Conservation (phyloP, 2,113 vertebrate genomes). For the Pelecanus crispus region DNA sequence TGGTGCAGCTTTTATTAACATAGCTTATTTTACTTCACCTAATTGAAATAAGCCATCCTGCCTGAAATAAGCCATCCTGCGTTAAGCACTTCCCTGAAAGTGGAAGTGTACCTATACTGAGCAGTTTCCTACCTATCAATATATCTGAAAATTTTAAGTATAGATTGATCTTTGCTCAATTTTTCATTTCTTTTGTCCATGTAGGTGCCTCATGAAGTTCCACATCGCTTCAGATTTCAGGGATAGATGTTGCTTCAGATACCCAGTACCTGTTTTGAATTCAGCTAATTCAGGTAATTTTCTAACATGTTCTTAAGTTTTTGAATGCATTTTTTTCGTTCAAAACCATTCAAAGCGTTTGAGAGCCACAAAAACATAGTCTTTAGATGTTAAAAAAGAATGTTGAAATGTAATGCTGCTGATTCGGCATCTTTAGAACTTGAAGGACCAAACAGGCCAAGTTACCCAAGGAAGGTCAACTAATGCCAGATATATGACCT, state of each 20-base stretch:
- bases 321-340: neutral
- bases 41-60: neutral
- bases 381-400: neutral
- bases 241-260: neutral
- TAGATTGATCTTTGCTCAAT: neutral
- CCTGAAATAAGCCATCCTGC: neutral
- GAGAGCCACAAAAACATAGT: neutral
- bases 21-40: neutral
- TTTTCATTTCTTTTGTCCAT: neutral
- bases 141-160: neutral
- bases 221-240: neutral
- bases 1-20: neutral
- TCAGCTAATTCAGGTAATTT: conserved; percentile 5
- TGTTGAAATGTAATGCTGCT: neutral
- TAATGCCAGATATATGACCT: neutral
- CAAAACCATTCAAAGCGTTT: neutral
- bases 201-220: neutral
- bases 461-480: neutral
- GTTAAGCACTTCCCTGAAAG: neutral
- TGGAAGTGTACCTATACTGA: neutral
- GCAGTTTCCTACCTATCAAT: neutral
- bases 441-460: neutral
- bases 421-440: neutral
- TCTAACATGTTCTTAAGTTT: neutral
- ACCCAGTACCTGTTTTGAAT: neutral